These are phyloP conservation scores for Atlantisia rogersi DNA, from an alignment of 2,113 vertebrate species.

Conservation along the genomic window DNA sequence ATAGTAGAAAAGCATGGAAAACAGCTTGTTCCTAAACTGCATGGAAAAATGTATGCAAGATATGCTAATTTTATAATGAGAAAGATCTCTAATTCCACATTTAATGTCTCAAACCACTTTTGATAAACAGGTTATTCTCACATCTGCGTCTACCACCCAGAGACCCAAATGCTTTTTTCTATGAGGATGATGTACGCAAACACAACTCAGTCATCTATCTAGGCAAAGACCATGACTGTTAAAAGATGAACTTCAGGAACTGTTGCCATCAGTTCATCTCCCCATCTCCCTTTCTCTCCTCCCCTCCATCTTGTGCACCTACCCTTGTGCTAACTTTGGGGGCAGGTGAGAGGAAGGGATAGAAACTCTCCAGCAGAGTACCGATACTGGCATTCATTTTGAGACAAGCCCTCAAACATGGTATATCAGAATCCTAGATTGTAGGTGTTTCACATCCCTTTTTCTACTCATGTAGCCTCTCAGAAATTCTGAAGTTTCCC, in stretches of 20 bases:
- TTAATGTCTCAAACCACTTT: background rate
- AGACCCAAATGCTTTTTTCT: background rate
- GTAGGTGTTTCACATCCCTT: background rate
- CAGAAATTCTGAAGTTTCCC: background rate
- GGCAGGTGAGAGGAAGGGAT: accelerated
- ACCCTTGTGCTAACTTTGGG: background rate
- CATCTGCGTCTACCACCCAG: background rate
- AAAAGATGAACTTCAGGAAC: background rate
- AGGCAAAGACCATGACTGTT: background rate
- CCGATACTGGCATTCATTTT: background rate
- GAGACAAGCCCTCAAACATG: background rate
- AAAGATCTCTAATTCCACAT: background rate
- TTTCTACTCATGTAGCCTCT: background rate
- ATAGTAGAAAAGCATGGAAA: background rate
- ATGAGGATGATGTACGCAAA: background rate
- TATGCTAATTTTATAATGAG: background rate
- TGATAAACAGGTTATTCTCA: background rate
- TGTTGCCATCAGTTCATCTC: background rate
- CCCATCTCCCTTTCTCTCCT: background rate
- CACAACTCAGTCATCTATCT: background rate
- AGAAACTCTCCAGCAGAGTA: background rate
- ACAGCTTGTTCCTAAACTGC: background rate
- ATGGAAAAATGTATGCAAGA: background rate
- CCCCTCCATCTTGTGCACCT: background rate
- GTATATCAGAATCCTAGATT: background rate